Conservation (phyloP, 2,797 vertebrate genomes). For the Pangasius macronema region DNA sequence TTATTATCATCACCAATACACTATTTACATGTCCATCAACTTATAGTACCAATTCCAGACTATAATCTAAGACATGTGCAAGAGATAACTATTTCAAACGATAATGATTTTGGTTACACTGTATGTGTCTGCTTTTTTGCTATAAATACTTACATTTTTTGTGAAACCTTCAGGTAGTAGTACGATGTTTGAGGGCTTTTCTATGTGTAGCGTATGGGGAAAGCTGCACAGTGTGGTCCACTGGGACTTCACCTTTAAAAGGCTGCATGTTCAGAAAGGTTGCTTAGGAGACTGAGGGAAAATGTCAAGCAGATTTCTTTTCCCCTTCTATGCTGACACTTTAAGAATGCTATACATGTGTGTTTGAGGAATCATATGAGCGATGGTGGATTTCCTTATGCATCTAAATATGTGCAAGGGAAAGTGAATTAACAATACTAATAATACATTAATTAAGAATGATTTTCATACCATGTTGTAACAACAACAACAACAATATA, state of each 20-base stretch:
- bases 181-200: constrained; percentile 40
- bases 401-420: not conserved
- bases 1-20: not conserved
- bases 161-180: not conserved
- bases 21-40: not conserved
- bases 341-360: constrained; percentile 20
- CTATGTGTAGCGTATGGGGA: constrained; percentile 67
- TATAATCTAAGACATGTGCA: not conserved
- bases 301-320: constrained; percentile 67
- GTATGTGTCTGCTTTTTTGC: not conserved
- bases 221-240: constrained; percentile 57
- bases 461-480: not conserved
- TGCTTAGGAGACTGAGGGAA: constrained; percentile 71
- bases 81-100: not conserved
- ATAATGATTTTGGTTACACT: not conserved
- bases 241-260: constrained; percentile 75
- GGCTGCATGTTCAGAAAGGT: constrained; percentile 62
- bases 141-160: not conserved
- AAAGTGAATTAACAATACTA: not conserved
- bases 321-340: constrained; percentile 34
- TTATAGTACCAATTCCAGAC: not conserved
- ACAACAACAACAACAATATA: not conserved
- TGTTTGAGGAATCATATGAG: constrained; percentile 13
- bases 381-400: not conserved
- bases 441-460: not conserved